phyloP scores from a whole-genome alignment of 2,113 vertebrate genomes.

The Ibidorhyncha struthersii region DNA sequence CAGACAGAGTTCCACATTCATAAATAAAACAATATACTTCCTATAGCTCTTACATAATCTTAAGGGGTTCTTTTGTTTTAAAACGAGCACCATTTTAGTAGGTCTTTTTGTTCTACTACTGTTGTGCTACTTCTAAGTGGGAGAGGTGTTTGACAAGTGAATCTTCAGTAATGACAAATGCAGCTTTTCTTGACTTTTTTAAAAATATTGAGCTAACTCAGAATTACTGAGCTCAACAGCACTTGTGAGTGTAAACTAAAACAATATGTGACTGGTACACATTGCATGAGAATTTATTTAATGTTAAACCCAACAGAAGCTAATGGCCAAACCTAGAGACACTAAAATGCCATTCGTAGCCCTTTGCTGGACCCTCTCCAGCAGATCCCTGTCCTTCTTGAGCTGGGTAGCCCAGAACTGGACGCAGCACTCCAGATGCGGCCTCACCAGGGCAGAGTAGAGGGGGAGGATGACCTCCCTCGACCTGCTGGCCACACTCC shows the following conservation, averaged over 20 bases:
- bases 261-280: not conserved
- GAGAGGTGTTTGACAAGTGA: constrained; percentile 33
- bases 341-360: too few relatives aligned
- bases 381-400: too few relatives aligned
- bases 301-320: not conserved
- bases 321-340: too few relatives aligned
- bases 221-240: not conserved
- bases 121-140: constrained; percentile 14
- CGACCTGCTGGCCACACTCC: too few relatives aligned
- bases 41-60: constrained; percentile 39
- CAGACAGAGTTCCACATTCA: constrained; percentile 15
- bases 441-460: too few relatives aligned
- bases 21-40: constrained; percentile 66
- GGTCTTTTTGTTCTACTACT: constrained; percentile 35
- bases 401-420: too few relatives aligned
- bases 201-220: not conserved
- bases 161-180: not conserved
- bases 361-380: too few relatives aligned
- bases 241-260: not conserved
- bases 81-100: not conserved
- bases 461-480: too few relatives aligned
- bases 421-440: too few relatives aligned
- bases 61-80: not conserved
- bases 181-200: constrained; percentile 11
- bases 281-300: not conserved